These are phyloP conservation scores for Girardinichthys multiradiatus DNA, from an alignment of 2,113 vertebrate genomes.

Conservation along the genomic window DNA sequence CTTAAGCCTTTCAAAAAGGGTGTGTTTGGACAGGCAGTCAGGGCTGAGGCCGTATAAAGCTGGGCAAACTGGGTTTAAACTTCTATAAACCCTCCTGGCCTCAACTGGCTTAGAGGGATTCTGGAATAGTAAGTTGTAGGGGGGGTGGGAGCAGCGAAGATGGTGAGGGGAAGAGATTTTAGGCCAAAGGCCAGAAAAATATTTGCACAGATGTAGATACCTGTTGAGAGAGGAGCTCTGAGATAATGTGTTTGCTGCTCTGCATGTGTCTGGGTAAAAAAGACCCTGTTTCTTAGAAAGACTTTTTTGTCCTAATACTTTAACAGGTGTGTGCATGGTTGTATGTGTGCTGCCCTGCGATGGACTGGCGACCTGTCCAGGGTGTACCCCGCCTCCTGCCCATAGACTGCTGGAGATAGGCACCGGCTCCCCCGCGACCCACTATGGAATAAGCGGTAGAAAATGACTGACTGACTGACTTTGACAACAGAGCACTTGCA, in stretches of 20 bases:
- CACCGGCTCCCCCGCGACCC: too few species aligned
- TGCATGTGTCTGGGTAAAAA: neutral
- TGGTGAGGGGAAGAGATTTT: slow-evolving; percentile 10
- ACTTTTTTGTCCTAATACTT: too few species aligned
- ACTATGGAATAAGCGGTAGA: too few species aligned
- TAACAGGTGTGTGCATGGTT: too few species aligned
- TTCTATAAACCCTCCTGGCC: slow-evolving; percentile 39
- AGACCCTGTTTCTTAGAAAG: too few species aligned
- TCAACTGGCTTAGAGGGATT: slow-evolving; percentile 28
- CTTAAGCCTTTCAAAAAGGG: slow-evolving; percentile 15
- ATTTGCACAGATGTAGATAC: slow-evolving; percentile 63
- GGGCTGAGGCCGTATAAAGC: slow-evolving; percentile 21
- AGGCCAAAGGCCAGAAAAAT: slow-evolving; percentile 35
- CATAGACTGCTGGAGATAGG: too few species aligned
- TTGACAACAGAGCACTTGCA: too few species aligned
- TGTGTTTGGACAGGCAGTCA: slow-evolving; percentile 15
- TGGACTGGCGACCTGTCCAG: too few species aligned
- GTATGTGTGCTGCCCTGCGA: too few species aligned
- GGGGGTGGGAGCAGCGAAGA: neutral
- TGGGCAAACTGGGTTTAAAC: slow-evolving; percentile 49
- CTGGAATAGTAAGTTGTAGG: slow-evolving; percentile 11
- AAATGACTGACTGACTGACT: too few species aligned
- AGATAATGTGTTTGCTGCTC: neutral
- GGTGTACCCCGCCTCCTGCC: too few species aligned
- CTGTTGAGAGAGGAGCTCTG: slow-evolving; percentile 17